phyloP scores from a whole-genome alignment of 2,888 invertebrate species.

The Morpho achilles region DNA sequence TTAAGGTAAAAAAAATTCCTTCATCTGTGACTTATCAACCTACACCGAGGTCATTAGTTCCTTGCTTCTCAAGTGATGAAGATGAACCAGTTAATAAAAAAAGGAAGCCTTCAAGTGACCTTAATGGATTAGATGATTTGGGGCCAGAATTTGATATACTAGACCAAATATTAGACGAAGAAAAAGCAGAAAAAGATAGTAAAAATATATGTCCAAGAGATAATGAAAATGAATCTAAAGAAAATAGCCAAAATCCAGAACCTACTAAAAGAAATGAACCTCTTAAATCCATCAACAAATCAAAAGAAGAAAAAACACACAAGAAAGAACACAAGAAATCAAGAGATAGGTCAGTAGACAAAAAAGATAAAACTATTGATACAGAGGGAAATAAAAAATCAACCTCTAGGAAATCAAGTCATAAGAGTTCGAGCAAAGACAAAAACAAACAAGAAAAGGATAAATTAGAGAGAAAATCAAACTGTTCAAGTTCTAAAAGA shows the following conservation, averaged over 20 bases:
- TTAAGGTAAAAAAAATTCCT: slow-evolving; percentile 51
- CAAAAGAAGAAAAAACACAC: slow-evolving; percentile 38
- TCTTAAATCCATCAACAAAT: slow-evolving; percentile 32
- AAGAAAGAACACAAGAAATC: slow-evolving; percentile 21
- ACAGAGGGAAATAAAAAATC: slow-evolving; percentile 40
- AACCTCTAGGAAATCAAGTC: slow-evolving; percentile 47
- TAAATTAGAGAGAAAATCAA: slow-evolving; percentile 47
- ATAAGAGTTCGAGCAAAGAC: slow-evolving; percentile 55
- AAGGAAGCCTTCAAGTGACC: slow-evolving; percentile 54
- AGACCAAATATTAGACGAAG: slow-evolving; percentile 73
- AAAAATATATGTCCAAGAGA: slow-evolving; percentile 26
- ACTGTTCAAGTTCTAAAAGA: slow-evolving; percentile 26
- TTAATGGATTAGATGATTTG: slow-evolving; percentile 68
- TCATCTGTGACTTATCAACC: slow-evolving; percentile 64
- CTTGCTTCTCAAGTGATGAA: slow-evolving; percentile 75
- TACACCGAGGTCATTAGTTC: slow-evolving; percentile 63
- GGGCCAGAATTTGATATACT: slow-evolving; percentile 74
- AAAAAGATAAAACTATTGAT: slow-evolving; percentile 38
- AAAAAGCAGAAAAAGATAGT: slow-evolving; percentile 40
- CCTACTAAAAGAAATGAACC: slow-evolving; percentile 35
- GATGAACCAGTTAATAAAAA: slow-evolving; percentile 65
- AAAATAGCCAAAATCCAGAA: slow-evolving; percentile 21
- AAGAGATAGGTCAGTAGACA: slow-evolving; percentile 39
- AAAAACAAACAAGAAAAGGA: slow-evolving; percentile 47
- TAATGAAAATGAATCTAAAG: slow-evolving; percentile 25